These are phyloP conservation scores for Serinus canaria DNA, from an alignment of 2,113 vertebrate species.

Conservation along the genomic window DNA sequence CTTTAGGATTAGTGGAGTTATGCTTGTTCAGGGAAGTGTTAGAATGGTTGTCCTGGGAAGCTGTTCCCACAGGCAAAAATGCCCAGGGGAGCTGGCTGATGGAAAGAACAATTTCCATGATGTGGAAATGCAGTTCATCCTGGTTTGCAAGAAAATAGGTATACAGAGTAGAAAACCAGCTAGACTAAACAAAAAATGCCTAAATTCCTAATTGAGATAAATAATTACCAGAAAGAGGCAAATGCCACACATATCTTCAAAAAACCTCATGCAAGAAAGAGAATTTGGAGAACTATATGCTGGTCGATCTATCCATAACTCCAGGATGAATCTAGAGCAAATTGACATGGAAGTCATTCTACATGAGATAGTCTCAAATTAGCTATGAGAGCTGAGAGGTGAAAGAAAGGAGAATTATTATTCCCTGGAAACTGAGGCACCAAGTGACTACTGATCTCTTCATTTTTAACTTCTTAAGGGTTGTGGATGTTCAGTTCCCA, in stretches of 20 bases:
- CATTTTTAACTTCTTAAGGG: not conserved
- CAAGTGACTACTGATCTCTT: not conserved
- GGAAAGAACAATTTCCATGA: not conserved
- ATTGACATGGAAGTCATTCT: not conserved
- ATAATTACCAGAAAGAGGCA: not conserved
- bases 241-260: not conserved
- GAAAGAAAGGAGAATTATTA: not conserved
- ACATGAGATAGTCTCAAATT: not conserved
- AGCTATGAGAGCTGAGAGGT: not conserved
- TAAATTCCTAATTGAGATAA: not conserved
- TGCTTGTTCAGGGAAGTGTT: not conserved
- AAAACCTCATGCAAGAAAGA: not conserved
- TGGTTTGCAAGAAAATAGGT: not conserved
- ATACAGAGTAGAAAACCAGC: not conserved
- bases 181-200: not conserved
- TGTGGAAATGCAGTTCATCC: not conserved
- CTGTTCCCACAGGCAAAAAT: not conserved
- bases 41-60: not conserved
- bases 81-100: not conserved
- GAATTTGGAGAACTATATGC: not conserved
- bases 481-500: not conserved
- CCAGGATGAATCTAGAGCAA: not conserved
- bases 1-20: not conserved
- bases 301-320: not conserved
- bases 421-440: not conserved